Evolutionary conservation across 2,888 invertebrate genomes (phyloP), one percentile per base, ranked within the genome.

Genomic region (Anticlea derivata): DNA sequence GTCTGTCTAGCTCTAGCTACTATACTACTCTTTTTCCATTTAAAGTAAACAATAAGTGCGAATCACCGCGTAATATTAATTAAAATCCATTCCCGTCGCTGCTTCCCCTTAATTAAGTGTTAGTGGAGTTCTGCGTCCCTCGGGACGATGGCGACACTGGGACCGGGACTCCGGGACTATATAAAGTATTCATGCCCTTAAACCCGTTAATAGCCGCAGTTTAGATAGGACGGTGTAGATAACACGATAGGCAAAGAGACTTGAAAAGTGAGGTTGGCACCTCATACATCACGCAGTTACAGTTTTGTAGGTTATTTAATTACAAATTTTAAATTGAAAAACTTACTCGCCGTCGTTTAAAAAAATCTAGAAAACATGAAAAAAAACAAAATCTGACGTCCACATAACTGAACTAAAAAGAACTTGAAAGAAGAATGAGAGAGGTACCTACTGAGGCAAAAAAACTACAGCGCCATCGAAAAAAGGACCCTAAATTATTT

Each of bases 101-200:
- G 50, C 75, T 80, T 80, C 78, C 80, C 83, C 75, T 74, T 88
- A 86, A 89, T 89, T 84, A 87, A 88, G 86, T 84, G 83, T 74
- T 80, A 75, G 82, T 81, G 75, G 77, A 79, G 83, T 81, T 77
- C 75, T 74, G 78, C 76, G 60, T 79, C 86, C 80, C 80, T 26
- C 8, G 82, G 77, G 84, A 75, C 54, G 56, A 53, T 64, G 68
- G 73, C 70, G 80, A 80, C 86, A 82, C 80, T 70, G 78, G 68
- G 64, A 61, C 51, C 69, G 78, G 80, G 83, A 79, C 79, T 69
- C 77, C 69, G n/a, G n/a, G n/a, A n/a, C n/a, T n/a, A n/a, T 73
- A 83, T 83, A 79, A 87, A 86, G 81, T 75, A 84, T 86, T 84
- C 81, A 86, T 80, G 71, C 78, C 72, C 74, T 73, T 71, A 77